Conservation (phyloP, 30 jellyfish, hydroid and myxozoan genomes). For the Pelagia noctiluca region DNA sequence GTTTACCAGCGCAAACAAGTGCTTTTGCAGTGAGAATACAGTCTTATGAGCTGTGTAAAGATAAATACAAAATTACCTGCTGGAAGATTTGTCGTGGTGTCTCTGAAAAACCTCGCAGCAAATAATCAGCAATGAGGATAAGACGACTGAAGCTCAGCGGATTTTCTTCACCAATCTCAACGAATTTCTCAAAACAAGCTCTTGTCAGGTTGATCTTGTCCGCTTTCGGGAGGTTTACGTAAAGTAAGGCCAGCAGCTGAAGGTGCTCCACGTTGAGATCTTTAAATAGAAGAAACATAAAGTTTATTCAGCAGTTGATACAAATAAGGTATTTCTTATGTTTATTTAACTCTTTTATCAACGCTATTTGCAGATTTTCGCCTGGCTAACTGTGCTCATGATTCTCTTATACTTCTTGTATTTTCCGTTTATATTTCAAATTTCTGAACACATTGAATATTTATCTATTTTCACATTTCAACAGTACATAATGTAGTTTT, state of each 20-base stretch:
- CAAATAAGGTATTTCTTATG: neutral
- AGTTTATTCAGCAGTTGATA: neutral
- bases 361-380: neutral
- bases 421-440: neutral
- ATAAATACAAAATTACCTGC: constrained; percentile 25
- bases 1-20: neutral
- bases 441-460: neutral
- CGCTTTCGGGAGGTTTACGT: constrained; percentile 51
- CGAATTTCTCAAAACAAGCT: constrained; percentile 34
- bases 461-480: neutral
- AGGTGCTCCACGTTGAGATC: constrained; percentile 86
- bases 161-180: neutral
- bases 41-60: neutral
- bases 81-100: constrained; percentile 48
- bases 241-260: constrained; percentile 73
- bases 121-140: constrained; percentile 29
- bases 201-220: constrained; percentile 34
- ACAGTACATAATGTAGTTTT: neutral
- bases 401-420: neutral
- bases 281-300: neutral
- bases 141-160: constrained; percentile 53
- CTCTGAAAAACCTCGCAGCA: constrained; percentile 49
- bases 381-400: neutral
- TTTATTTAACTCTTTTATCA: too few species aligned
- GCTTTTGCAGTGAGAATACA: neutral